These are phyloP conservation scores for Epirrita christyi DNA, from an alignment of 2,888 invertebrate genomes.

Conservation along the genomic window DNA sequence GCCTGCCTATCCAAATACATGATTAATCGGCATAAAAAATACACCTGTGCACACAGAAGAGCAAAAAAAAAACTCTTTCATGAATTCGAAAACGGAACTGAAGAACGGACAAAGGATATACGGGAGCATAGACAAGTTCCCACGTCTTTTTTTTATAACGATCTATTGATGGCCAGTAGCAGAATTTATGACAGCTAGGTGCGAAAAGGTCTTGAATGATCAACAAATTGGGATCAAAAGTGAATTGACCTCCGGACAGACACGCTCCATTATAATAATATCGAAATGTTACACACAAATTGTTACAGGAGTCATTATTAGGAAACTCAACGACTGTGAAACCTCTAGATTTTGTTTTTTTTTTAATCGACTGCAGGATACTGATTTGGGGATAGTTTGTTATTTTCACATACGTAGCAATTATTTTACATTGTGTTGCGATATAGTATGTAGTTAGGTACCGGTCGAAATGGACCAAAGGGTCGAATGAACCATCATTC, in stretches of 20 bases:
- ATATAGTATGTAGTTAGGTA: too few relatives aligned
- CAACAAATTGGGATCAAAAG: constrained; percentile 26
- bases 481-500: too few relatives aligned
- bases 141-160: constrained; percentile 65
- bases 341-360: too few relatives aligned
- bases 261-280: too few relatives aligned
- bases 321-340: too few relatives aligned
- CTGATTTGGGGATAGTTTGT: too few relatives aligned
- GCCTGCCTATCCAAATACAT: constrained; percentile 41
- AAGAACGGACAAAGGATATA: constrained; percentile 61
- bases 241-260: background rate
- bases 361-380: too few relatives aligned
- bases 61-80: constrained; percentile 59
- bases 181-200: constrained; percentile 62
- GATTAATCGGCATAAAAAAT: constrained; percentile 54
- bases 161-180: constrained; percentile 59
- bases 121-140: constrained; percentile 65
- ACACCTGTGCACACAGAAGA: constrained; percentile 74
- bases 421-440: too few relatives aligned
- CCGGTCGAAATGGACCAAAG: too few relatives aligned
- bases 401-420: too few relatives aligned
- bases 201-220: constrained; percentile 50
- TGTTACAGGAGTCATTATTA: too few relatives aligned
- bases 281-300: too few relatives aligned
- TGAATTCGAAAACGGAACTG: constrained; percentile 66